A percentile compares a stretch with the other conserved stretches of the same genome.
These are phyloP conservation scores for Julus scanicus DNA, from an alignment of 2,888 invertebrate species.

Conservation along the genomic window DNA sequence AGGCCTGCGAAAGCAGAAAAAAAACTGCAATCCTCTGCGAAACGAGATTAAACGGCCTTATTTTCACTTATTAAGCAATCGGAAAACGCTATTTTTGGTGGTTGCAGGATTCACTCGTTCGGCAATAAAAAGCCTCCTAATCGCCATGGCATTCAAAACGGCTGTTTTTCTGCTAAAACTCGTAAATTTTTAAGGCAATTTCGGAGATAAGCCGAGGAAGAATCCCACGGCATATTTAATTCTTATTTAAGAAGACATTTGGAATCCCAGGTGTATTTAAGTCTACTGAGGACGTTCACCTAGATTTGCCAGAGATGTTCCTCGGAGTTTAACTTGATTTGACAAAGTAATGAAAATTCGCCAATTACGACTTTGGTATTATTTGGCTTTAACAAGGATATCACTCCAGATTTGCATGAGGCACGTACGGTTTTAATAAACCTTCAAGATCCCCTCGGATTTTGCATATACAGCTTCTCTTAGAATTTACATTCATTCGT, in stretches of 20 bases:
- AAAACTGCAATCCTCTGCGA: not conserved
- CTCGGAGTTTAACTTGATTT: not conserved
- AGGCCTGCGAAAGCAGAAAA: slow-evolving; percentile 19
- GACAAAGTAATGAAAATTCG: not conserved
- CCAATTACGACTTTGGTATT: not conserved
- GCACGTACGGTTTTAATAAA: too few relatives aligned
- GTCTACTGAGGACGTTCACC: not conserved
- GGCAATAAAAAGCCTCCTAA: not conserved
- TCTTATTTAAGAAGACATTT: not conserved
- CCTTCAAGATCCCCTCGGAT: too few relatives aligned
- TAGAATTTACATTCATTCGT: too few relatives aligned
- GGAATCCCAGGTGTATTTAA: not conserved
- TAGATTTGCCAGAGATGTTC: not conserved
- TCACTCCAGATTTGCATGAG: too few relatives aligned
- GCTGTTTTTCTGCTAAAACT: not conserved
- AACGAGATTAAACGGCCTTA: slow-evolving; percentile 20
- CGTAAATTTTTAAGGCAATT: not conserved
- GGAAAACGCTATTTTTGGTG: not conserved
- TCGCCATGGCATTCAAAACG: not conserved
- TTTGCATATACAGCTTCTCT: too few relatives aligned
- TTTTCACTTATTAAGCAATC: slow-evolving; percentile 14
- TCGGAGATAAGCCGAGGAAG: not conserved
- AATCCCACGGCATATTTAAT: not conserved
- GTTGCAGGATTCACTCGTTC: not conserved
- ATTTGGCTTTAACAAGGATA: not conserved